Conservation (phyloP, 2,797 vertebrate species). For the Pelodytes ibericus region DNA sequence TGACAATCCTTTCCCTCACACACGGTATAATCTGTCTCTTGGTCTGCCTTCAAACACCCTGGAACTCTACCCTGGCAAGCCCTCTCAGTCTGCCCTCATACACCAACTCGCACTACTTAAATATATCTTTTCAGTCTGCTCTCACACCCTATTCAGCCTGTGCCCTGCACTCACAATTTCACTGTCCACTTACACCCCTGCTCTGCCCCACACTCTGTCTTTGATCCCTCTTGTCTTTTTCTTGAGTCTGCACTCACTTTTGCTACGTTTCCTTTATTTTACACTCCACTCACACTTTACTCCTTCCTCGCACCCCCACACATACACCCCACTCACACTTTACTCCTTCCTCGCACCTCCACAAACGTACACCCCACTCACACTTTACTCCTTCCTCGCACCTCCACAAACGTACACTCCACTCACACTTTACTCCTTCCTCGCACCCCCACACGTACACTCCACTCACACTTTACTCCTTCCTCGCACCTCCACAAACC, state of each 20-base stretch:
- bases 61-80: no score
- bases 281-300: slow-evolving; percentile 23
- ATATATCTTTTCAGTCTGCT: neutral
- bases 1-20: no score
- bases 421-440: neutral
- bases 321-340: neutral
- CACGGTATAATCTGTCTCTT: no score
- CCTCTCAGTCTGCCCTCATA: no score
- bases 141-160: no score
- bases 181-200: slow-evolving; percentile 47
- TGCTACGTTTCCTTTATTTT: neutral
- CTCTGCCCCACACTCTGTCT: slow-evolving; percentile 9
- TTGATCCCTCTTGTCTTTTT: neutral
- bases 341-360: neutral
- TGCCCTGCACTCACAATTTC: slow-evolving; percentile 44
- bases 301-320: neutral
- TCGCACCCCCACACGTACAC: neutral
- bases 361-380: neutral
- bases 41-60: no score
- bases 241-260: neutral
- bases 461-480: neutral
- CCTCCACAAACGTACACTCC: neutral
- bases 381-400: neutral
- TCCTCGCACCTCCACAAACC: neutral
- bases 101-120: no score